These are phyloP conservation scores for Ichneumoninae sp. DNA, from an alignment of 2,888 invertebrate species.

Conservation along the genomic window DNA sequence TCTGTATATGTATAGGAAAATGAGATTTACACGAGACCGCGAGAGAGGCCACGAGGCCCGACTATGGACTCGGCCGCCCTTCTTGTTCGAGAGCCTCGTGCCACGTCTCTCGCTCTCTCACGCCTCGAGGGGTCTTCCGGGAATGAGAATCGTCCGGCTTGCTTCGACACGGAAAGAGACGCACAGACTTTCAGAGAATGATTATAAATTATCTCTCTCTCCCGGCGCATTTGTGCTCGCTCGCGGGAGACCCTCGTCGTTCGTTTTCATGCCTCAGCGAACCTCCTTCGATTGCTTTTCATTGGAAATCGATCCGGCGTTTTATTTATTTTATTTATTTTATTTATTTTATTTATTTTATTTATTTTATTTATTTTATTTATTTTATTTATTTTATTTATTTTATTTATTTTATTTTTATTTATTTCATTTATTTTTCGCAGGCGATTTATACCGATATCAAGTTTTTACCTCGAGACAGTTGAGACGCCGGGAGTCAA, in stretches of 20 bases:
- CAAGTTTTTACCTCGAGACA: constrained; percentile 18
- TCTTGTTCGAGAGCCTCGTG: constrained; percentile 28
- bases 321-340: neutral
- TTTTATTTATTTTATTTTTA: no score
- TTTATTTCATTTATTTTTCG: neutral
- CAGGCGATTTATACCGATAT: constrained; percentile 2
- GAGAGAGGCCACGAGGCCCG: neutral
- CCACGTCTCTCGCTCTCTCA: constrained; percentile 32
- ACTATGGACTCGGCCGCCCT: constrained; percentile 49
- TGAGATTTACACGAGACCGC: constrained; percentile 61
- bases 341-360: no score
- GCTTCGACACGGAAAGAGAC: constrained; percentile 21
- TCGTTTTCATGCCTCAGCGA: constrained; percentile 61
- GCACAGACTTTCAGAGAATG: constrained; percentile 55
- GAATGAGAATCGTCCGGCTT: constrained; percentile 64
- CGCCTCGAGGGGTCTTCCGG: constrained; percentile 67
- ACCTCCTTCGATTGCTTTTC: constrained; percentile 60
- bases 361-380: no score
- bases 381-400: no score
- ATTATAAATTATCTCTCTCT: constrained; percentile 58
- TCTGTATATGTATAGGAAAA: constrained; percentile 64
- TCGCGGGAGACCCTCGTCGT: constrained; percentile 24
- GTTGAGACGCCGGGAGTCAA: constrained; percentile 35
- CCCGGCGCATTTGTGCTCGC: constrained; percentile 25
- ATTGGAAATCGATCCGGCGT: constrained; percentile 44